Base-by-base conservation (phyloP, 1,140 invertebrate species). In the Tetraneura akinire region DNA sequence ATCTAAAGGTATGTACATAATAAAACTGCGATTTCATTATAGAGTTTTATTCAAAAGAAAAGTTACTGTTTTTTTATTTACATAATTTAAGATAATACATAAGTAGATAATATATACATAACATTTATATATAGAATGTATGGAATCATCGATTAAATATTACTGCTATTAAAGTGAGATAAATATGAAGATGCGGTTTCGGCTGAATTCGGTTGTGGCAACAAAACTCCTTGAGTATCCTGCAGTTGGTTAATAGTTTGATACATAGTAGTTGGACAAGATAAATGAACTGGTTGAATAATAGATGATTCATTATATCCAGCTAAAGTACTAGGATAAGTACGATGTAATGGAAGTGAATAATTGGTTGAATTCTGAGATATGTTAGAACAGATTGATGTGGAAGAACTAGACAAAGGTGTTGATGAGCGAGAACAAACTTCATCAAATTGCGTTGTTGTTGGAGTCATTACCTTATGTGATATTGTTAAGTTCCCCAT, bases 401-500 rank as follows among this genome's bases (percentile, higher is more conserved):
- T 66, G 62, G 62, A 66, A 66, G 32, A 37, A 37, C 32, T 37
- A 66, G 32, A 66, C 32, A 66, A 66, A 66, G 62, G 62, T 42
- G 32, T 42, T 21, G 60, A 64, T 64, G 60, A 64, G 29, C 60
- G 60, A 64, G 60, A 64, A 42, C 21, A 66, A 66, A 66, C 32
- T 66, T 21, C 62, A 42, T 66, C 62, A 66, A 66, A 66, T 66
- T 16, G 62, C 32, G 37, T 66, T 66, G n/a, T 66, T 45, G 37
- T 66, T 66, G 64, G 18, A 66, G 64, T 74, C 71, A 74, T 60
- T 32, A 74, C 32, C 16, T n/a, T 74, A 60, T 74, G 71, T 42
- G 49, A 60, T 55, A 60, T 53, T 51, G 71, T 74, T 37, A 74
- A 60, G 45, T 74, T 60, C 23, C 23, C 73, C 49, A 76, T 76